Conservation (phyloP, 2,797 vertebrate species). For the Meda fulgida region DNA sequence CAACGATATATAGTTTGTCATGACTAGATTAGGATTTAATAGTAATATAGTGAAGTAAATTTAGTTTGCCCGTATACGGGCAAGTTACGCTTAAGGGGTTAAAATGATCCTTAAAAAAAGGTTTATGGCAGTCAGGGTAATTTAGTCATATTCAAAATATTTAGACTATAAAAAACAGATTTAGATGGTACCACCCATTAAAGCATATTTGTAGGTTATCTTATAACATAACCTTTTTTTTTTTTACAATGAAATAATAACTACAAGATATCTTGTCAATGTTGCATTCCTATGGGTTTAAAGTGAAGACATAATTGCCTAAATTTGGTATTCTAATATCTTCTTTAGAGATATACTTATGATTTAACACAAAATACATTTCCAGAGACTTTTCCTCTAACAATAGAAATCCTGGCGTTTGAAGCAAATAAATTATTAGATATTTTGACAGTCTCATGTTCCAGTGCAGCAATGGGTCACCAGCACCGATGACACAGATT, state of each 20-base stretch:
- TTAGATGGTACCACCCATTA: background rate
- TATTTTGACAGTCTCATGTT: background rate
- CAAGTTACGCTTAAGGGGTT: too few species aligned
- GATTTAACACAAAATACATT: background rate
- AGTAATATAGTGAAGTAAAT: too few species aligned
- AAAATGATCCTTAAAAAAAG: too few species aligned
- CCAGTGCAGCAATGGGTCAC: background rate
- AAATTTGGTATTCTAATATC: background rate
- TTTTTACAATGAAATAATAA: background rate
- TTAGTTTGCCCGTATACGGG: too few species aligned
- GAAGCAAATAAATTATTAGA: background rate
- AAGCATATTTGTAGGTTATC: background rate
- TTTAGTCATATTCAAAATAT: background rate
- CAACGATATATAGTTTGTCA: too few species aligned
- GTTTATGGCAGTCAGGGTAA: background rate
- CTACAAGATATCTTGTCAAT: background rate
- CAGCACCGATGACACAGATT: slow-evolving; percentile 3
- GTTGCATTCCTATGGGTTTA: background rate
- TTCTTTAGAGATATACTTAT: background rate
- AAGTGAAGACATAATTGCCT: background rate
- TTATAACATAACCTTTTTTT: background rate
- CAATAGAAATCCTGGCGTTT: background rate
- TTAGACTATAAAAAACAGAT: background rate
- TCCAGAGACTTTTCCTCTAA: background rate
- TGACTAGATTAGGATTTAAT: too few species aligned